Evolutionary conservation across 2,797 vertebrate species (phyloP).

Genomic region (Myripristis jacobus): DNA sequence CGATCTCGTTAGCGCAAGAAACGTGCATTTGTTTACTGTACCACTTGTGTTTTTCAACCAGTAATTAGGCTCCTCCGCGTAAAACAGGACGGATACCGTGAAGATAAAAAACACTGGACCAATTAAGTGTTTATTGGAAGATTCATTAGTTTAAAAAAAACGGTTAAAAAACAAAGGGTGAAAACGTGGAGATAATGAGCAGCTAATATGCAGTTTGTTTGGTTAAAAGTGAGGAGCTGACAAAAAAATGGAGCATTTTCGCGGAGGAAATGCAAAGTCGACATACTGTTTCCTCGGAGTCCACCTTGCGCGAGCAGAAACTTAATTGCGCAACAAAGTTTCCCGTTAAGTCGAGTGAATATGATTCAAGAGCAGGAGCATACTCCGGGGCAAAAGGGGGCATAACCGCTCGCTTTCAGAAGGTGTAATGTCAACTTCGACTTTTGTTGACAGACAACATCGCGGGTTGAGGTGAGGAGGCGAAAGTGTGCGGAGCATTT

Average conservation of each 20-base stretch:
- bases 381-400: fast-evolving
- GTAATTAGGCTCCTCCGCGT: no score
- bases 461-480: not conserved
- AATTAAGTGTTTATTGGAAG: no score
- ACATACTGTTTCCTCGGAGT: slow-evolving; percentile 15
- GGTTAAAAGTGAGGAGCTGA: slow-evolving; percentile 1
- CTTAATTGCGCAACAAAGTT: slow-evolving; percentile 70
- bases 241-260: not conserved
- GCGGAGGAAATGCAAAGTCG: not conserved
- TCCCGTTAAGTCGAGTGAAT: slow-evolving; percentile 32
- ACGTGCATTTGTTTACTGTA: no score
- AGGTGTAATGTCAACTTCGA: slow-evolving; percentile 20
- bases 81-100: no score
- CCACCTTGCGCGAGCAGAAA: slow-evolving; percentile 64
- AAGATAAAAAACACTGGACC: no score
- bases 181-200: not conserved
- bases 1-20: no score
- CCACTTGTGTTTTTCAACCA: no score
- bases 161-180: no score
- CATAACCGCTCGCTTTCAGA: fast-evolving
- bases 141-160: no score
- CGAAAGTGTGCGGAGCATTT: not conserved
- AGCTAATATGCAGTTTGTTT: no score
- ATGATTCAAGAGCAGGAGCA: not conserved
- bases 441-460: not conserved